Conservation (phyloP, 2,797 vertebrate genomes). For the Artibeus lituratus region DNA sequence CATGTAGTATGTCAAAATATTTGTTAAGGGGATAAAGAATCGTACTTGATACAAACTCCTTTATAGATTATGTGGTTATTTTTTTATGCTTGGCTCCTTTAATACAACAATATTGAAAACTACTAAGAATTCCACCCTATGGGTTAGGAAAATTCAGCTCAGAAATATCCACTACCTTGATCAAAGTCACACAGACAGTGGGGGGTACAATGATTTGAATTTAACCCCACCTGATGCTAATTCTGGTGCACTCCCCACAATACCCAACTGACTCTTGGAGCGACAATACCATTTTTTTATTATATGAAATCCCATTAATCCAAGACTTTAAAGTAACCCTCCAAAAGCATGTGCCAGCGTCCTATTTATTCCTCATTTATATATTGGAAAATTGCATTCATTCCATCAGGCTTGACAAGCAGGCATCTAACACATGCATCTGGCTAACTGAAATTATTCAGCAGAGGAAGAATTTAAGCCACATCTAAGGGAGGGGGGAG, state of each 20-base stretch:
- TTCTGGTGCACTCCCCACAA: background rate
- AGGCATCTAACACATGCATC: background rate
- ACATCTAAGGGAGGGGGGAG: background rate
- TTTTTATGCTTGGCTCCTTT: background rate
- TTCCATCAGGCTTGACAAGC: background rate
- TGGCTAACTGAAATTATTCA: slow-evolving; percentile 6
- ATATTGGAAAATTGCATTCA: background rate
- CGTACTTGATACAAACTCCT: background rate
- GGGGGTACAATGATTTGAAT: background rate
- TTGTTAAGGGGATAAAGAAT: background rate
- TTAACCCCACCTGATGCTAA: background rate
- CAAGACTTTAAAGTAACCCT: background rate
- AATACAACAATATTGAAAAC: background rate
- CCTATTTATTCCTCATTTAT: background rate
- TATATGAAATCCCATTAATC: background rate
- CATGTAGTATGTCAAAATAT: background rate
- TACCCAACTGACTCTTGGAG: background rate
- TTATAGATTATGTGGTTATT: background rate
- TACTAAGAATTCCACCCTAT: background rate
- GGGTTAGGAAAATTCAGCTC: background rate
- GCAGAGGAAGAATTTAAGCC: background rate
- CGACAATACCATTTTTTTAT: background rate
- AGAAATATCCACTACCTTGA: background rate
- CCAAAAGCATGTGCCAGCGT: background rate
- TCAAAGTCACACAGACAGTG: background rate